Conservation (phyloP, 2,888 invertebrate genomes). For the Hesperia comma region DNA sequence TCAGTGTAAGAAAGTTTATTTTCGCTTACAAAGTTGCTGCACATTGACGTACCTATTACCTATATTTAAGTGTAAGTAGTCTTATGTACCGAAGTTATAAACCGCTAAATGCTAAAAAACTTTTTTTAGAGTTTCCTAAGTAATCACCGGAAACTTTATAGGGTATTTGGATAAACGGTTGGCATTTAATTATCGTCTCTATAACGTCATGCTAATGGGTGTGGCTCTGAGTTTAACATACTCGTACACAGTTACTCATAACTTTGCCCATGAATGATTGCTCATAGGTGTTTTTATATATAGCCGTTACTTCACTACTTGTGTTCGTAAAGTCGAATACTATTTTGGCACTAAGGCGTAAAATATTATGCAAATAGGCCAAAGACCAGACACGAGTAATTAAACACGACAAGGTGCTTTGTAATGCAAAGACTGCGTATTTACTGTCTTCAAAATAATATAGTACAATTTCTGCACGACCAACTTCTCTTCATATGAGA, state of each 20-base stretch:
- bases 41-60: neutral
- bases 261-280: conserved; percentile 3
- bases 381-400: conserved; percentile 13
- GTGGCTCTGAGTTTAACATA: conserved; percentile 1
- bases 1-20: conserved; percentile 63
- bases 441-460: conserved; percentile 12
- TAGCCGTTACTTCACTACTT: conserved; percentile 1
- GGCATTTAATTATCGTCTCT: neutral
- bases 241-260: conserved; percentile 42
- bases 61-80: no score
- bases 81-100: no score
- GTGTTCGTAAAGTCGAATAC: neutral
- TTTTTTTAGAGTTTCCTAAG: no score
- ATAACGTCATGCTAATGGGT: neutral
- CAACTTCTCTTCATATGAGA: conserved; percentile 21
- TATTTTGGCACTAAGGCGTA: conserved; percentile 4
- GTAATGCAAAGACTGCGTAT: conserved; percentile 4
- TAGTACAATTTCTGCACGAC: conserved; percentile 7
- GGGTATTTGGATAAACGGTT: conserved; percentile 50
- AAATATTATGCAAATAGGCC: conserved; percentile 5
- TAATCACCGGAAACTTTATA: conserved; percentile 53
- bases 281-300: neutral
- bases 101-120: no score
- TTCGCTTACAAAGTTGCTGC: conserved; percentile 49
- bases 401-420: conserved; percentile 8